Evolutionary conservation across 2,888 invertebrate species (phyloP), one percentile per base, ranked within the genome.

Genomic region (Altica lythri): DNA sequence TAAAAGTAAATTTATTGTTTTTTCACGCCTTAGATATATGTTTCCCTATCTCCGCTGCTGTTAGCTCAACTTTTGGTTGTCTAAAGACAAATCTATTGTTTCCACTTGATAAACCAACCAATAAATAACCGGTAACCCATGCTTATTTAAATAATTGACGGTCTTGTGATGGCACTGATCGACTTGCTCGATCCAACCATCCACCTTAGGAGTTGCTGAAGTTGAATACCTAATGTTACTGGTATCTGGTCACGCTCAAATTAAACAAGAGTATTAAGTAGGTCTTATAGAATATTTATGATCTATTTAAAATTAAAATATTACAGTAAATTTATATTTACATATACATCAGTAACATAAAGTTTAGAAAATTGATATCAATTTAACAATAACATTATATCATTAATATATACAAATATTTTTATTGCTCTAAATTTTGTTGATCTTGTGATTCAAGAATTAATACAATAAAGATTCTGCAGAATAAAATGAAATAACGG

Each of bases 1-100:
- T n/a, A n/a, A n/a, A n/a, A n/a, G n/a, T n/a, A 22, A 22, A 5
- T 22, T 22, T 22, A 22, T n/a, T 13, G 13, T 16, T 4, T 29
- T 27, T 13, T 9, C 16, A 14, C 22, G 4, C 4, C 8, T 22
- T 22, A 8, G 4, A 22, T 5, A 8, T 27, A 27, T 2, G 9
- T n/a, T 2, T 5, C n/a, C 4, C n/a, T 27, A 2, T 5, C 27
- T 12, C 2, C 37, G 37, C 37, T 14, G 10, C 18, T 37, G 37
- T 2, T 4, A 37, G 72, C 68, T 71, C 68, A 69, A 68, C 67
- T 63, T 58, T 69, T 69, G 68, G 70, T 69, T 70, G 70, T 71
- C 69, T 37, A 62, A 65, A 63, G 71, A 74, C 74, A 75, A 74
- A 75, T 75, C 73, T 75, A 75, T 75, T 75, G 74, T 74, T 75